A percentile compares a stretch with the other conserved stretches of the same genome.
These are phyloP conservation scores for Trissonchulus sp. DNA, from an alignment of 2,888 invertebrate species.

Conservation along the genomic window DNA sequence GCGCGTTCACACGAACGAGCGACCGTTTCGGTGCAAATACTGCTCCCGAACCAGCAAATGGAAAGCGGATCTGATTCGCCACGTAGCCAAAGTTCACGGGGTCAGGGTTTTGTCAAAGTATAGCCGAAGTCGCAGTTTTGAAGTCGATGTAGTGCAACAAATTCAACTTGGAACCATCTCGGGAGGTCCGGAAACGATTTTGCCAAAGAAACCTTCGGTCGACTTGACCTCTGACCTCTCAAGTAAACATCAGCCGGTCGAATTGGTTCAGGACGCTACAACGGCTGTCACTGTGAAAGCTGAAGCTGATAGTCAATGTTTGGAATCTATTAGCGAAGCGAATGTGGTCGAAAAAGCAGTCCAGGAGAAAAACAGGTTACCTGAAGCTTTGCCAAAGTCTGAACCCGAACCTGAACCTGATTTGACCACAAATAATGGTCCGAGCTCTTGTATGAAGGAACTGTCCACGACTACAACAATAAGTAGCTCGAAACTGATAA, in stretches of 20 bases:
- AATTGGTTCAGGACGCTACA: too few species aligned
- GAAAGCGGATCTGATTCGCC: constrained; percentile 57
- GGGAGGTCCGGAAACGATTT: neutral
- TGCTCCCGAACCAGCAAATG: constrained; percentile 57
- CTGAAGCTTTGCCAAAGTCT: neutral
- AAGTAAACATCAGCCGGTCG: too few species aligned
- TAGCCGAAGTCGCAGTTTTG: constrained; percentile 37
- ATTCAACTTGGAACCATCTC: neutral
- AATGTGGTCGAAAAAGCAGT: too few species aligned
- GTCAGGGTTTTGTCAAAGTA: constrained; percentile 52
- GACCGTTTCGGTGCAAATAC: constrained; percentile 56
- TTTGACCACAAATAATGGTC: neutral
- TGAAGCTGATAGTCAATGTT: neutral
- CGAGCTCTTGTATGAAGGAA: too few species aligned
- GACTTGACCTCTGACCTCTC: neutral
- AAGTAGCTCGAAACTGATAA: neutral
- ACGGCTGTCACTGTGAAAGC: too few species aligned
- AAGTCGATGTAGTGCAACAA: neutral
- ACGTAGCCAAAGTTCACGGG: constrained; percentile 56
- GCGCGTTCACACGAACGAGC: constrained; percentile 54
- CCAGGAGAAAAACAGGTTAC: too few species aligned
- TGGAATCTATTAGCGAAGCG: neutral
- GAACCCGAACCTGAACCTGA: neutral
- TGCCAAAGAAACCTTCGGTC: neutral
- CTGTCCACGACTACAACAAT: too few species aligned